Base-by-base conservation (phyloP, 2,888 invertebrate genomes). In the Drosophila aldrichi region DNA sequence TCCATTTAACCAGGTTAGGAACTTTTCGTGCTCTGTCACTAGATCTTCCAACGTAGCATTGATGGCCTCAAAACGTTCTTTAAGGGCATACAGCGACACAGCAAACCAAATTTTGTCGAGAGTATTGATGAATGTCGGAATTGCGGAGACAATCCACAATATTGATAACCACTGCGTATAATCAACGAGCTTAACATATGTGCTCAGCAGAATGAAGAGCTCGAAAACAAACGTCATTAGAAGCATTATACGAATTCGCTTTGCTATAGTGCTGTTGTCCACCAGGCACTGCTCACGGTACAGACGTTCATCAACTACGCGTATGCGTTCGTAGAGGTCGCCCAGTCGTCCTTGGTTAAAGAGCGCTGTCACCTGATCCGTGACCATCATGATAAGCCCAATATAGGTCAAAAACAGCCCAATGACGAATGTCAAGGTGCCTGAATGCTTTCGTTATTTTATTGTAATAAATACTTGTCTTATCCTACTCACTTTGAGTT, bases 101-200 rank as follows among this genome's bases (percentile, higher is more conserved):
- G 91, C 89, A 79, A 93, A 93, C 93, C 93, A 93, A 62, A 93
- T 92, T 80, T 93, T 93, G 54, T 93, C 92, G 40, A 93, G 72
- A 0, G 91, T 90, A 72, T 92, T 93, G 2, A 92, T 82, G 10
- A 92, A 81, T 1, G 92, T 91, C 0, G 93, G 93, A 36, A 93
- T 74, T 16, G 86, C 82, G 3, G 92, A 90, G 14, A 92, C 75
- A 20, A 92, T 60, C 91, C 91, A 93, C 20, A 91, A 65, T 20
- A 91, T 16, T 1, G 91, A 91, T 66, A 80, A 44, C 82, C 89
- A 88, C 20, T 90, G 73, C 0, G 77, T 78, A n/a, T 82, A 79
- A 55, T 92, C 91, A 16, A 92, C 86, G 18, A 93, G 82, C 16
- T 78, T 69, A 8, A 91, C 48, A 49, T 88, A 92, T 7, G 89